Conservation (phyloP, 37 sponge, comb jelly and placozoan genomes). For the Geodia barretti region DNA sequence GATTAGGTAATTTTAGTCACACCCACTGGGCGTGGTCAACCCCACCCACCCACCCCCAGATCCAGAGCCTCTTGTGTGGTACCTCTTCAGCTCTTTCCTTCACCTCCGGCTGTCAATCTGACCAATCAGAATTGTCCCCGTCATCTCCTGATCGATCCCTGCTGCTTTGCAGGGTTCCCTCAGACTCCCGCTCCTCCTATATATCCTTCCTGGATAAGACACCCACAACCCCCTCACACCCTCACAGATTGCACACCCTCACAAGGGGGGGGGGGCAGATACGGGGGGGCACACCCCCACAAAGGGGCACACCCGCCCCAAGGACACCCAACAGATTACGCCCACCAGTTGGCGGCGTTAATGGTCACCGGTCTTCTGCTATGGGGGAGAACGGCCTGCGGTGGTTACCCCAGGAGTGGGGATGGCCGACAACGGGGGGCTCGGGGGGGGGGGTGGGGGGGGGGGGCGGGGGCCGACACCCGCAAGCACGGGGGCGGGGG, state of each 20-base stretch:
- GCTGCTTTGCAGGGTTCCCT: conserved; percentile 24
- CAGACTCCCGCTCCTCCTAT: conserved; percentile 37
- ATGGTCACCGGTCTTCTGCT: too few relatives aligned
- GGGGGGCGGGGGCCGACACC: too few relatives aligned
- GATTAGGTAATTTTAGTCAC: background rate
- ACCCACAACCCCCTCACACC: background rate
- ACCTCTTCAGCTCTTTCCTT: conserved; percentile 45
- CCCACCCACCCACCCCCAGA: too few relatives aligned
- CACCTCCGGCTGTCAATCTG: conserved; percentile 2
- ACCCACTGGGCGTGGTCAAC: too few relatives aligned
- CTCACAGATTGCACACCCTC: background rate
- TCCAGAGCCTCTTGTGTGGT: conserved; percentile 78
- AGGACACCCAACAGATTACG: too few relatives aligned
- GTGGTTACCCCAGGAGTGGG: too few relatives aligned
- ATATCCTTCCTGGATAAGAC: too few relatives aligned
- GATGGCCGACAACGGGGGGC: too few relatives aligned
- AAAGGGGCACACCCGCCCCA: conserved; percentile 55
- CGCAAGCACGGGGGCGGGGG: too few relatives aligned
- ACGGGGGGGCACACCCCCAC: conserved; percentile 39
- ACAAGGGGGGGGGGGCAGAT: too few relatives aligned
- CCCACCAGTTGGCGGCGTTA: conserved; percentile 42
- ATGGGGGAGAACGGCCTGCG: too few relatives aligned
- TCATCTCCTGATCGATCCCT: conserved; percentile 19
- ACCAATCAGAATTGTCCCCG: conserved; percentile 41
- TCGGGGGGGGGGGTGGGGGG: too few relatives aligned